These are phyloP conservation scores for Zonitis immaculata DNA, from an alignment of 2,888 invertebrate genomes.

Conservation along the genomic window DNA sequence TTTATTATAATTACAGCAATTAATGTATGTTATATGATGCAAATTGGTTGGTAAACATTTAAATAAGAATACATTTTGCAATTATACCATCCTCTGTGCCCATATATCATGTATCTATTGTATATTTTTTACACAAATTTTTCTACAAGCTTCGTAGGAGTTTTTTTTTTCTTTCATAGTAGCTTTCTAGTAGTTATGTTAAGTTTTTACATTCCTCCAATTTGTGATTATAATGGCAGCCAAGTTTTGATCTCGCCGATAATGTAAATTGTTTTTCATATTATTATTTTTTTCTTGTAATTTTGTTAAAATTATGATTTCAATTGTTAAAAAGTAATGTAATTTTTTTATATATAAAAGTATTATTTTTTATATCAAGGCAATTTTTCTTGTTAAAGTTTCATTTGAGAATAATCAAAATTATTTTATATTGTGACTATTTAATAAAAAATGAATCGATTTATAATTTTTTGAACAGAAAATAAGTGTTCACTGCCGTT, in stretches of 20 bases:
- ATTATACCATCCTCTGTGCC: slow-evolving; percentile 10
- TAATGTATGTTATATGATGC: not conserved
- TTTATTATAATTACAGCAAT: slow-evolving; percentile 9
- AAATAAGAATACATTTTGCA: not conserved
- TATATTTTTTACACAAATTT: slow-evolving; percentile 4
- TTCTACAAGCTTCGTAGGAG: not conserved
- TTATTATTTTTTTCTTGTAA: no score
- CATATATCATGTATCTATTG: slow-evolving; percentile 9
- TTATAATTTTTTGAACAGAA: not conserved
- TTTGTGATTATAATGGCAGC: slow-evolving; percentile 37
- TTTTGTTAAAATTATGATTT: slow-evolving; percentile 3
- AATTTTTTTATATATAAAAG: slow-evolving; percentile 1
- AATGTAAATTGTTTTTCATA: not conserved
- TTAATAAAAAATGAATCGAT: not conserved
- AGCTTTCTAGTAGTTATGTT: slow-evolving; percentile 15
- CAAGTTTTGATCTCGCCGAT: slow-evolving; percentile 13
- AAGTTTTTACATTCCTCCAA: slow-evolving; percentile 33
- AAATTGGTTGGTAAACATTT: slow-evolving; percentile 1
- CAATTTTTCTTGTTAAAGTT: not conserved
- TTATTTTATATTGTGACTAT: not conserved
- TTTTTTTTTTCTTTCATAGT: slow-evolving; percentile 2
- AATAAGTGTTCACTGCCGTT: slow-evolving; percentile 4
- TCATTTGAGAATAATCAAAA: not conserved
- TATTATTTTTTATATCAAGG: not conserved
- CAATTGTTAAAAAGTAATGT: not conserved